Evolutionary conservation across 2,888 invertebrate species (phyloP), one percentile per base, ranked within the genome.

Genomic region (Leptopilina syphax): DNA sequence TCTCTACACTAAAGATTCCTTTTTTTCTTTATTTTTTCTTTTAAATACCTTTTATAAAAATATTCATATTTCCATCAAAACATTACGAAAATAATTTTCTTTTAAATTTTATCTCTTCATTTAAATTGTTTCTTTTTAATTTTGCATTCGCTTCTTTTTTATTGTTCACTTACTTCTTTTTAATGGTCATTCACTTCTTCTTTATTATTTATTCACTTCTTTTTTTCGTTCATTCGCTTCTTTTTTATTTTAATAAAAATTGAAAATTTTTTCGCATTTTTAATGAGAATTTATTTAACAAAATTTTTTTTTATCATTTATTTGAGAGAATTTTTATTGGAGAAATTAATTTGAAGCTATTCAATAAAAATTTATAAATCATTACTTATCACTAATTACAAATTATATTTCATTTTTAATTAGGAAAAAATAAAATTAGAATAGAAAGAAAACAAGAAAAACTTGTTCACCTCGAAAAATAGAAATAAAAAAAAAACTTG

Each of bases 61-160:
- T 54, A 13, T 34, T 57, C 12, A 34, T 27, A 24, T 73, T 73
- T 57, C 34, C 34, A 54, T 34, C 73, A 27, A 57, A 73, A 73
- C 34, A 73, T 50, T 34, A 70, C 10, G 54, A 70, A 68, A 68
- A 34, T 65, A 13, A 41, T 41, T 27, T 9, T 18, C 18, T 5
- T 7, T 24, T 68, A 9, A 41, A 24, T 9, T 9, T 0, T 18
- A 3, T 6, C 24, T 9, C 10, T 18, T 44, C 18, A 44, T 44
- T 41, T 2, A 34, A 12, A 27, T 7, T 27, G 27, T 27, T 27
- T 27, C 27, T 27, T 27, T 27, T 27, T 2, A 34, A 34, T 34
- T 34, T 34, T 34, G 0, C 34, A 34, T 34, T 34, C 8, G 5
- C n/a, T n/a, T 66, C 3, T 66, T 66, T 67, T 9, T 9, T 44